Evolutionary conservation across 2,797 vertebrate genomes (phyloP).

Genomic region (Syngnathus rostellatus): DNA sequence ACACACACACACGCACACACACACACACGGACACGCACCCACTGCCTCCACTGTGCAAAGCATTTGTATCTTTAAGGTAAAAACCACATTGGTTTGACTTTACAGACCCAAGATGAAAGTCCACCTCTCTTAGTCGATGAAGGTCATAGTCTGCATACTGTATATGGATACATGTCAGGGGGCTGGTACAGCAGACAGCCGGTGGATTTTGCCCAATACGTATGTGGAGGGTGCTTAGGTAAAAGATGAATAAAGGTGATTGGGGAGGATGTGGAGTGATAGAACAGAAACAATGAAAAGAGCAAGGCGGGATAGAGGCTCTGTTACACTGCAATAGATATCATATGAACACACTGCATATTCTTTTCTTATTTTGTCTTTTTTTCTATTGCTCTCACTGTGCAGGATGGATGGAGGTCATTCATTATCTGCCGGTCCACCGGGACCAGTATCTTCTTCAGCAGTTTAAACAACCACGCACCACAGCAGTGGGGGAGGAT

Average conservation of each 20-base stretch:
- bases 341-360: conserved; percentile 19
- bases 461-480: conserved; percentile 53
- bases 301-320: neutral
- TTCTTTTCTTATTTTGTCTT: conserved; percentile 17
- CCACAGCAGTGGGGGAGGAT: conserved; percentile 33
- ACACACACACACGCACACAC: conserved; percentile 3
- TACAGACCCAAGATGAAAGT: neutral
- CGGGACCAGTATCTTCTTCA: conserved; percentile 55
- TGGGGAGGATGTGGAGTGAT: neutral
- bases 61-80: neutral
- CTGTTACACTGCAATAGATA: neutral
- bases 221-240: conserved; percentile 20
- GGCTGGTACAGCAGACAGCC: conserved; percentile 27
- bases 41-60: neutral
- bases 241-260: conserved; percentile 18
- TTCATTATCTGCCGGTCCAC: conserved; percentile 57
- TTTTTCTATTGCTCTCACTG: conserved; percentile 22
- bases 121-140: conserved; percentile 16
- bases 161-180: conserved; percentile 32
- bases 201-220: conserved; percentile 22
- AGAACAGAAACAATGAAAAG: neutral
- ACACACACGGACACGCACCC: neutral
- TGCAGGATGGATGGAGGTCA: conserved; percentile 55
- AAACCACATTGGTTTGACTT: neutral
- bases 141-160: conserved; percentile 35